phyloP scores from a whole-genome alignment of 2,113 vertebrate species.

The Aythya baeri region DNA sequence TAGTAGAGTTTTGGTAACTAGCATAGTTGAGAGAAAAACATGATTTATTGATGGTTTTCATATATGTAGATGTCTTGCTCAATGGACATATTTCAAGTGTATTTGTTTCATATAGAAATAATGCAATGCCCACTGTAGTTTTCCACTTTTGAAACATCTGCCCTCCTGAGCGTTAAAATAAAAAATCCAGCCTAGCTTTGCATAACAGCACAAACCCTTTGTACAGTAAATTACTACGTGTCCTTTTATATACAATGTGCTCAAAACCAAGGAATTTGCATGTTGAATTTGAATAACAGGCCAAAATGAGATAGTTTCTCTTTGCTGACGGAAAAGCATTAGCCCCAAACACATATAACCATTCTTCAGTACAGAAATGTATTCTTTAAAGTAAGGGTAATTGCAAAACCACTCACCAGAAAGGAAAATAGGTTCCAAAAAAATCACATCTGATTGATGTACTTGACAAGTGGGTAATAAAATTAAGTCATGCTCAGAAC shows the following conservation, averaged over 20 bases:
- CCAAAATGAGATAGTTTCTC: constrained; percentile 44
- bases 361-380: constrained; percentile 30
- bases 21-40: background rate
- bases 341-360: background rate
- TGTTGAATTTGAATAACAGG: constrained; percentile 46
- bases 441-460: constrained; percentile 34
- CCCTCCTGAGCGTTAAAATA: background rate
- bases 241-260: background rate
- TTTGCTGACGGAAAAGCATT: constrained; percentile 31
- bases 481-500: constrained; percentile 41
- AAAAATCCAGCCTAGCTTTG: background rate
- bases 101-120: background rate
- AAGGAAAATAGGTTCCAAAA: background rate
- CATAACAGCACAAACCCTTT: background rate
- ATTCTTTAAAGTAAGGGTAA: constrained; percentile 9
- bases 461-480: constrained; percentile 55
- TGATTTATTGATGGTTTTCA: background rate
- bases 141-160: background rate
- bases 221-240: background rate
- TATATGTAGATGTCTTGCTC: background rate
- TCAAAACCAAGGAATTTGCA: background rate
- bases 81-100: background rate
- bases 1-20: background rate
- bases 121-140: background rate
- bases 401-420: constrained; percentile 41